phyloP scores from a whole-genome alignment of 1,140 invertebrate species.

The Tetramorium simillimum region DNA sequence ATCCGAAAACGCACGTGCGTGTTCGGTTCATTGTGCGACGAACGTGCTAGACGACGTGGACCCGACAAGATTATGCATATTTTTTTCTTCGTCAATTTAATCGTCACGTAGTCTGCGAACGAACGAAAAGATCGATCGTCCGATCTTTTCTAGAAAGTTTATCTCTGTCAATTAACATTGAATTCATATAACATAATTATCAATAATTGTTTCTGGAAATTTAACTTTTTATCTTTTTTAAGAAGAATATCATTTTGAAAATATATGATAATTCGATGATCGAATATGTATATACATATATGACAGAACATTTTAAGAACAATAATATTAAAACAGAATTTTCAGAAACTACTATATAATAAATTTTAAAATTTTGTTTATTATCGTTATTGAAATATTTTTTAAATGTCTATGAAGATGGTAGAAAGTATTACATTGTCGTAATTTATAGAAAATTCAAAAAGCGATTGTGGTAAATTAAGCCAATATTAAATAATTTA shows the following conservation, averaged over 20 bases:
- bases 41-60: conserved; percentile 53
- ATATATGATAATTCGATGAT: background rate
- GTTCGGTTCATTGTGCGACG: conserved; percentile 50
- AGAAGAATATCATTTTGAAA: background rate
- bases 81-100: background rate
- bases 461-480: background rate
- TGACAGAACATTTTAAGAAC: background rate
- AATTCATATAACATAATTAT: background rate
- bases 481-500: background rate
- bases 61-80: background rate
- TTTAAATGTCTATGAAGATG: background rate
- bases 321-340: background rate
- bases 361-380: background rate
- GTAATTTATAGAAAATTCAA: background rate
- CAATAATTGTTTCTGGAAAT: background rate
- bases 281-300: background rate
- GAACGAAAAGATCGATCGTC: background rate
- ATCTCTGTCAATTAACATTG: background rate
- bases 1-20: conserved; percentile 64
- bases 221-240: background rate
- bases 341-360: background rate
- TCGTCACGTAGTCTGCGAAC: background rate
- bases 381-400: background rate
- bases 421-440: background rate
- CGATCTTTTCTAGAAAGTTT: background rate